Conservation (phyloP, 2,113 vertebrate genomes). For the Neomonachus schauinslandi region DNA sequence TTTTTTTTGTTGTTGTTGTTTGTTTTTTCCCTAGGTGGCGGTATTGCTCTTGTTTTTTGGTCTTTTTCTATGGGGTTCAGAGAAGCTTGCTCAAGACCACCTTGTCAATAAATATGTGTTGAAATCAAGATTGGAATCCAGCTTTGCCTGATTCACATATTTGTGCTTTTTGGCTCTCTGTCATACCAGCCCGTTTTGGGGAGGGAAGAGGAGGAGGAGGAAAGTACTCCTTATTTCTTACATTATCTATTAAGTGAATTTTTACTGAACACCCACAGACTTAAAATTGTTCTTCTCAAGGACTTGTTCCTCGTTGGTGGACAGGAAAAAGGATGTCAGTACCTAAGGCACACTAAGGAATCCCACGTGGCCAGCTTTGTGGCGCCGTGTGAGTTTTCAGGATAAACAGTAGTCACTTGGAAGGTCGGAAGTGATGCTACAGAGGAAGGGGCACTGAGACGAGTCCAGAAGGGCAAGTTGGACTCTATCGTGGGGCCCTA, state of each 20-base stretch:
- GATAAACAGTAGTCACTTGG: too few species aligned
- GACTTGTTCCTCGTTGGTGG: neutral
- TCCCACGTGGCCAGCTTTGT: neutral
- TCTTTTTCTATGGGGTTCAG: neutral
- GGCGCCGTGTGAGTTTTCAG: neutral
- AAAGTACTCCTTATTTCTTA: neutral
- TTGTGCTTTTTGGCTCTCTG: neutral
- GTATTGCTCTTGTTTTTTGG: neutral
- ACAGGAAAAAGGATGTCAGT: neutral
- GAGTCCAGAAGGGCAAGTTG: neutral
- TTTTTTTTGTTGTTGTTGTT: neutral
- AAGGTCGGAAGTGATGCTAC: neutral
- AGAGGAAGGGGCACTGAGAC: neutral
- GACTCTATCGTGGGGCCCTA: fast-evolving
- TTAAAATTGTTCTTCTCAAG: neutral
- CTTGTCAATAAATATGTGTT: neutral
- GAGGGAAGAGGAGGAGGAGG: neutral
- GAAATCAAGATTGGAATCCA: neutral
- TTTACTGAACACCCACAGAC: neutral
- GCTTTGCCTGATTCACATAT: neutral
- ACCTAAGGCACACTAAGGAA: neutral
- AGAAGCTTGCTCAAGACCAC: neutral
- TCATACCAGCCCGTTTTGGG: neutral
- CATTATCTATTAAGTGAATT: neutral
- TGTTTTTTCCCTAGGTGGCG: neutral